Conservation (phyloP, 1,140 invertebrate species). For the Pseudomyrmex gracilis region DNA sequence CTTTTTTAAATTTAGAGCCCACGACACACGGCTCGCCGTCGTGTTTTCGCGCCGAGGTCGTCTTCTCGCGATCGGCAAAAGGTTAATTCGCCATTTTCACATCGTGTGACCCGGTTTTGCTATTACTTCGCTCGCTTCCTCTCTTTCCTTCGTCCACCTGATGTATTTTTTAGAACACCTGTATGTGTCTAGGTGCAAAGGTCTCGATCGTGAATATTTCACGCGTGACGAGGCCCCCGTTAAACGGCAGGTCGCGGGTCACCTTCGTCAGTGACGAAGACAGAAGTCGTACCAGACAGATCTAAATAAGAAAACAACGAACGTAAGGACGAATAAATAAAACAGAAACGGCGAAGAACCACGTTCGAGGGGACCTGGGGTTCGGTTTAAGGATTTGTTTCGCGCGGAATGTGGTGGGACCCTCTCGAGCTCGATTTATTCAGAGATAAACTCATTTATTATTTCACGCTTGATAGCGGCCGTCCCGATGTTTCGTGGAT, state of each 20-base stretch:
- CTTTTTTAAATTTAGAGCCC: conserved; percentile 55
- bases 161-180: conserved; percentile 48
- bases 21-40: too few species aligned
- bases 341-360: neutral
- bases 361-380: conserved; percentile 33
- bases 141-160: neutral
- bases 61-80: conserved; percentile 17
- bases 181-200: conserved; percentile 35
- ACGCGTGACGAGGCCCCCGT: conserved; percentile 8
- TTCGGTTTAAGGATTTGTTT: conserved; percentile 36
- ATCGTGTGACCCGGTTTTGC: conserved; percentile 44
- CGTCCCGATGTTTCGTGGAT: conserved; percentile 18
- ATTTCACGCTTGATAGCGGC: conserved; percentile 19
- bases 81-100: conserved; percentile 56
- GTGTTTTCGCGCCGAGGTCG: neutral
- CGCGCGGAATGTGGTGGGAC: neutral
- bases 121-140: conserved; percentile 2
- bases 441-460: conserved; percentile 40
- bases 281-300: neutral
- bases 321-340: conserved; percentile 39
- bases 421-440: conserved; percentile 42
- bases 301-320: conserved; percentile 37
- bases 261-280: neutral
- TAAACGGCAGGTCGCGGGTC: conserved; percentile 45
- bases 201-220: conserved; percentile 49